phyloP scores from a whole-genome alignment of 2,888 invertebrate genomes.

The Zygogramma bicolorata region DNA sequence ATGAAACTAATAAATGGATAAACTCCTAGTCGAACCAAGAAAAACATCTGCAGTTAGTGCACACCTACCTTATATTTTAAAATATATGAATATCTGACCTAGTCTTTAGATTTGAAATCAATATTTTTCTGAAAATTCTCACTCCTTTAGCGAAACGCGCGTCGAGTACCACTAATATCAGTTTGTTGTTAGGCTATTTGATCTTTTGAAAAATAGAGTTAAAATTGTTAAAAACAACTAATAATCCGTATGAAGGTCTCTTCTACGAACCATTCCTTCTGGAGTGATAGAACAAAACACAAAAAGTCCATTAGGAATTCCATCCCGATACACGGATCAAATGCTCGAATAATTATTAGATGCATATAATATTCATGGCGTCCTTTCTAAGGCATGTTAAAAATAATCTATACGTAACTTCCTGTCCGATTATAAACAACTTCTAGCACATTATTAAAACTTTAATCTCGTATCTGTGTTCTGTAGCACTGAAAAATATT shows the following conservation, averaged over 20 bases:
- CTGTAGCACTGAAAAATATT: constrained; percentile 19
- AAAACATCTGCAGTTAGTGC: too few relatives aligned
- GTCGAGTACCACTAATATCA: too few relatives aligned
- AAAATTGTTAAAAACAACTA: too few relatives aligned
- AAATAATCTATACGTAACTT: constrained; percentile 53
- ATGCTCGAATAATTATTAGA: constrained; percentile 43
- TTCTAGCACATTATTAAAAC: constrained; percentile 38
- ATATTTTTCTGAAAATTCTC: too few relatives aligned
- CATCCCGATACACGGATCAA: constrained; percentile 27
- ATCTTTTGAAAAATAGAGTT: too few relatives aligned
- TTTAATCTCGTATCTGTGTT: constrained; percentile 32
- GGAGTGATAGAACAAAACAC: background rate
- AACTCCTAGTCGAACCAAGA: too few relatives aligned
- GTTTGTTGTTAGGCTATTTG: too few relatives aligned
- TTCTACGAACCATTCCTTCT: background rate
- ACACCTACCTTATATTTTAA: too few relatives aligned
- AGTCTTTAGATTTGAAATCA: too few relatives aligned
- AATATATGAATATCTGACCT: too few relatives aligned
- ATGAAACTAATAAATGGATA: too few relatives aligned
- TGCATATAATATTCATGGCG: constrained; percentile 46
- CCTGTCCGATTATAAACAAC: constrained; percentile 51
- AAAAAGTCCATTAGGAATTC: constrained; percentile 30
- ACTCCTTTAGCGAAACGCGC: too few relatives aligned
- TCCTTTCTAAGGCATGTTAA: constrained; percentile 50
- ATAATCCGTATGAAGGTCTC: background rate